phyloP scores from a whole-genome alignment of 2,888 invertebrate genomes.

The Nomada hirtipes region DNA sequence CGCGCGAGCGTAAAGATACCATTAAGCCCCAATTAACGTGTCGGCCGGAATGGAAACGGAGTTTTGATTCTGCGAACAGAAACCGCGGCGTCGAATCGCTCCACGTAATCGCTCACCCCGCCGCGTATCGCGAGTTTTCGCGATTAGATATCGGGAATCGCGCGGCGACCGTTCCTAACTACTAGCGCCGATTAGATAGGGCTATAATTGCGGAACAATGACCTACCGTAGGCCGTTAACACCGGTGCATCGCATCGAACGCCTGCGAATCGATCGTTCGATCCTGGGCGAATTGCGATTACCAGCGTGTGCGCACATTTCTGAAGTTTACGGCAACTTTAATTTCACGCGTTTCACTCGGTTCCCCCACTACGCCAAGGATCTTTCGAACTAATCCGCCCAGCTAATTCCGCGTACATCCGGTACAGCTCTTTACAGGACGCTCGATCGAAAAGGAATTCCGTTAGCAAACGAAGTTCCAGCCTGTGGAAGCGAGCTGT shows the following conservation, averaged over 20 bases:
- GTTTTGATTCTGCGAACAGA: background rate
- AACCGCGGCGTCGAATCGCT: constrained; percentile 49
- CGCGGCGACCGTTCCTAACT: constrained; percentile 65
- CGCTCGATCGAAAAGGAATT: constrained; percentile 8
- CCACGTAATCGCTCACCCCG: constrained; percentile 55
- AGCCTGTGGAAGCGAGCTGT: constrained; percentile 25
- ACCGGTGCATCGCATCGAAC: constrained; percentile 47
- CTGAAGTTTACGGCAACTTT: background rate
- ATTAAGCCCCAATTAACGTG: constrained; percentile 40
- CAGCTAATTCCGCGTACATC: background rate
- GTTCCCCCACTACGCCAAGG: background rate
- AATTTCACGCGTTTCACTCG: too few species aligned
- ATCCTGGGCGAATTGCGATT: constrained; percentile 41
- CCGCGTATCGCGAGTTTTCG: constrained; percentile 60
- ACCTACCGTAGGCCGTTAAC: constrained; percentile 70
- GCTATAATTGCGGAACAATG: constrained; percentile 76
- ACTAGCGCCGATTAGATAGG: constrained; percentile 73
- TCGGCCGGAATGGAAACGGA: background rate
- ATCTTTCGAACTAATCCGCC: background rate
- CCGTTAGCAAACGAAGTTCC: constrained; percentile 30
- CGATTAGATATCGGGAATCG: constrained; percentile 73
- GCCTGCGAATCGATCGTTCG: constrained; percentile 64
- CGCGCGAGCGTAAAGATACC: constrained; percentile 24
- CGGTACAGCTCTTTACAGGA: background rate
- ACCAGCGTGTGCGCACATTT: background rate